Evolutionary conservation across 2,113 vertebrate species (phyloP), one percentile per base, ranked within the genome.

Genomic region (Otus sunia): DNA sequence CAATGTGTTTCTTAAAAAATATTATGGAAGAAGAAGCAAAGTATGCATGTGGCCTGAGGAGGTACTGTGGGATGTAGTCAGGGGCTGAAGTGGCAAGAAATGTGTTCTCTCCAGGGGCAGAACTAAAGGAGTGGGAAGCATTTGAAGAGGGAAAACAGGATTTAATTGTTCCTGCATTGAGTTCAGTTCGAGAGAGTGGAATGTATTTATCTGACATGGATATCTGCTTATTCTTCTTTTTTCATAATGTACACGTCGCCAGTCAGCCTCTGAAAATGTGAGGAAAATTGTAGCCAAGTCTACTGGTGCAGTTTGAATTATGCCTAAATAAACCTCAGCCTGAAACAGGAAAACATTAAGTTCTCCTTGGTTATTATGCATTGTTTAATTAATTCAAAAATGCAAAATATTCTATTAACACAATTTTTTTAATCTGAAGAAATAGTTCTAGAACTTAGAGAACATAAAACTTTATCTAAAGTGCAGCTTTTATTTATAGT

Each of bases 191-290:
- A 91, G 81, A 89, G 97, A 90, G 39, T 88, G 88, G 95, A 96
- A 92, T 93, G 84, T 86, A 71, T 96, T 92, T 94, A 95, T 96
- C 94, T 94, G 85, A 79, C 60, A 50, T 29, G 71, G 34, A 37
- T 94, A 95, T 94, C 94, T 97, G 94, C 94, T 95, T 95, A 71
- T 91, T 87, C 93, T 95, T 89, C 86, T 67, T 56, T 83, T 94
- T 87, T 86, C 58, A 29, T 67, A 91, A 66, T 63, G 74, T 82
- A 34, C 19, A 3, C 66, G 71, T 91, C 5, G 23, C 93, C 84
- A 92, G 71, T 26, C 66, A 90, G 72, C 76, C 85, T 79, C 81
- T 90, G 91, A 77, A 88, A 94, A 96, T 63, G 77, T 47, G 78
- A 92, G 62, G 84, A 80, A 83, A 77, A 80, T 13, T 86, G 81